Conservation (phyloP, 2,113 vertebrate genomes). For the Ceyx cyanopectus region DNA sequence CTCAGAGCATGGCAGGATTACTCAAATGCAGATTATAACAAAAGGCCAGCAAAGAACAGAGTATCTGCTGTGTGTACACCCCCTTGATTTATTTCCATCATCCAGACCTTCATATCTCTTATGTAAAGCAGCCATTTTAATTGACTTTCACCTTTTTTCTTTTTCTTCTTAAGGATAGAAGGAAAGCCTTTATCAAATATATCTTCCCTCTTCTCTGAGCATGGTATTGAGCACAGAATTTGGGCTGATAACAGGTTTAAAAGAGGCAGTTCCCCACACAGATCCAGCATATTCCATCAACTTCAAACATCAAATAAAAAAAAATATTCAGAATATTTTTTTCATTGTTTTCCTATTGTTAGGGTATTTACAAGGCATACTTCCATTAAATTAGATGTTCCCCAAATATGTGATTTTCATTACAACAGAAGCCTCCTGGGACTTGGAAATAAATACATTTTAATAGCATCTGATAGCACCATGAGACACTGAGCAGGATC, state of each 20-base stretch:
- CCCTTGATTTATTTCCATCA: background rate
- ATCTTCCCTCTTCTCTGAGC: background rate
- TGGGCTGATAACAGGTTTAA: background rate
- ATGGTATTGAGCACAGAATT: background rate
- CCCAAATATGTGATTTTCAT: background rate
- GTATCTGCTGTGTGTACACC: background rate
- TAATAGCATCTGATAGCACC: background rate
- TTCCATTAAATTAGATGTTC: background rate
- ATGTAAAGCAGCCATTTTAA: background rate
- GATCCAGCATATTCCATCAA: background rate
- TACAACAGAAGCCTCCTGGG: background rate
- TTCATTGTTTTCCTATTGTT: background rate
- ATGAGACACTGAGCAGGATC: background rate
- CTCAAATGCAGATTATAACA: background rate
- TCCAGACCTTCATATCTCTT: background rate
- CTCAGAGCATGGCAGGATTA: background rate
- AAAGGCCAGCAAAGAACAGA: background rate
- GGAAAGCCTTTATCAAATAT: background rate
- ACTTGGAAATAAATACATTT: background rate
- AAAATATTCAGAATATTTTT: background rate
- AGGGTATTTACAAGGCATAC: background rate
- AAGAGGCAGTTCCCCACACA: background rate
- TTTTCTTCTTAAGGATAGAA: background rate
- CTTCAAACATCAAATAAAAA: background rate
- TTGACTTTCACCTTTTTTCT: background rate